phyloP scores from a whole-genome alignment of 1,140 invertebrate genomes.

The Papilio dardanus region DNA sequence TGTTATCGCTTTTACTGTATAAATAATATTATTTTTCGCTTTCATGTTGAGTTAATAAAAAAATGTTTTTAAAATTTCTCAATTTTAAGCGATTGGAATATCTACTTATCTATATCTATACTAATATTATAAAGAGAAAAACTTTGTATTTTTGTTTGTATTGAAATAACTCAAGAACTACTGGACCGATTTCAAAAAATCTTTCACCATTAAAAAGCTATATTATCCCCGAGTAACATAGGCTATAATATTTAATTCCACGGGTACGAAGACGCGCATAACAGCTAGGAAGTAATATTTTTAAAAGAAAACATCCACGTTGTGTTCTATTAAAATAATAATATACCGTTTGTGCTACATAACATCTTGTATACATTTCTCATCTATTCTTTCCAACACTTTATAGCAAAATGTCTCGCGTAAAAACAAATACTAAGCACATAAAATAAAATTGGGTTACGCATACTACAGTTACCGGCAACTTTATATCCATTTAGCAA shows the following conservation, averaged over 20 bases:
- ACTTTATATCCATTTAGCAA: slow-evolving; percentile 22
- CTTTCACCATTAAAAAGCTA: too few species aligned
- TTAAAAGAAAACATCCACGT: neutral
- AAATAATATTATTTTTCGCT: neutral
- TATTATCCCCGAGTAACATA: too few species aligned
- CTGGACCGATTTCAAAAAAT: too few species aligned
- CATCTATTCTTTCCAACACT: slow-evolving; percentile 16
- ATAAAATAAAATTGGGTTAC: slow-evolving; percentile 22
- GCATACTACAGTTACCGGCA: slow-evolving; percentile 19
- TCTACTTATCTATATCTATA: too few species aligned
- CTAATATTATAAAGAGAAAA: too few species aligned
- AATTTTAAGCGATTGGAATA: neutral
- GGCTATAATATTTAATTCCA: too few species aligned
- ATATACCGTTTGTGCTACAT: neutral
- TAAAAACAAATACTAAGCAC: slow-evolving; percentile 24
- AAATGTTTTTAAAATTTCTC: neutral
- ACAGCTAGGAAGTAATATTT: neutral
- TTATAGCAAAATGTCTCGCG: slow-evolving; percentile 34
- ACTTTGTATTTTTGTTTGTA: too few species aligned
- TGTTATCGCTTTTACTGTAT: neutral
- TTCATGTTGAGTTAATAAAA: neutral
- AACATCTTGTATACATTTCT: neutral
- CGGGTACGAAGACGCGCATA: too few species aligned
- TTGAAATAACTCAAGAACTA: too few species aligned
- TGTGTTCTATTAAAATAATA: neutral